Base-by-base conservation (phyloP, 2,797 vertebrate genomes). In the Arrhamphus sclerolepis region DNA sequence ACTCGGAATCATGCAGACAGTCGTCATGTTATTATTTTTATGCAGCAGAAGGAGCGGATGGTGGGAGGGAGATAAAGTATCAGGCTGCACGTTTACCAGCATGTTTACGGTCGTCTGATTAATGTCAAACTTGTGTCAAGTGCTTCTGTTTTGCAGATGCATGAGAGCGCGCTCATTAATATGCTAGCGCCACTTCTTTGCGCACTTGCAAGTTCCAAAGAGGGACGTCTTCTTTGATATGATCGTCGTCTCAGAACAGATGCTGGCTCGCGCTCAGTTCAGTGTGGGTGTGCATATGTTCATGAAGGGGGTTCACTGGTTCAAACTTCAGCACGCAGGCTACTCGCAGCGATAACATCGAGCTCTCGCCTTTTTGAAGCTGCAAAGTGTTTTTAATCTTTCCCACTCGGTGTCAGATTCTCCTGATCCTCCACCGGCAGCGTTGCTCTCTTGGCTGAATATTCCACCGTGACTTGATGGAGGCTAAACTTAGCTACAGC, bases 401-500 rank as follows among this genome's bases (percentile, higher is more conserved):
- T 40, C 55, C 66, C 55, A 69, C 74, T 55, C 57, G 7, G 54
- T 71, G 78, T 78, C 46, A 65, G 11, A 65, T 49, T 57, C 59
- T 65, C 46, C 40, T 22, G 16, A 20, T 24, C 55, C 22, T 39
- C 42, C 72, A 40, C 19, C n/a, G 16, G 62, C 67, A 47, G 61
- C 54, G 52, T 70, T 67, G 52, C 46, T 70, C 51, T 47, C 72
- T 57, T 16, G 22, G 61, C 31, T 20, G 62, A 70, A 66, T 69
- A 61, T 57, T 70, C 53, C 75, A 22, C 46, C 6, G 17, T 68
- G 82, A 83, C 74, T 71, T n/a, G 70, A 78, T 75, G 69, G 68
- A 63, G 64, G 74, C 85, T 91, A 91, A 87, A 89, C 72, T 84
- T 90, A 91, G 86, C 81, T 48, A 74, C 88, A 90, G 88, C 86